Evolutionary conservation across 2,113 vertebrate species (phyloP), one percentile per base, ranked within the genome.

Genomic region (Brachypodius melanocephalos): DNA sequence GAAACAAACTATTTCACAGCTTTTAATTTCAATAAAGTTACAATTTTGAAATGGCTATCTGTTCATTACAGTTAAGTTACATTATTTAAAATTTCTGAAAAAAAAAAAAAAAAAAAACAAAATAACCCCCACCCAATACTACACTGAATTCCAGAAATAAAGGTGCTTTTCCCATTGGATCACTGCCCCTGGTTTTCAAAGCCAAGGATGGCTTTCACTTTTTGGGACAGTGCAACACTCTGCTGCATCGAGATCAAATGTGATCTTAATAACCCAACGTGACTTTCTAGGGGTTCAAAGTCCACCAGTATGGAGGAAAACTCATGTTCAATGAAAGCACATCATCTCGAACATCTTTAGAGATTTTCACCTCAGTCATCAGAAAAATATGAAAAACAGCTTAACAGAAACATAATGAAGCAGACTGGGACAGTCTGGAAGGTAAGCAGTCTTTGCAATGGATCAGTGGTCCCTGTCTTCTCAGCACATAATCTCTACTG

Each of bases 401-500:
- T 95, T 71, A 85, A 88, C 68, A 73, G 89, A 96, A 92, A 66
- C 57, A 29, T 84, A 93, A 89, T 82, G 69, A 90, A 25, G 89
- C 49, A 43, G 84, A 84, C 72, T 84, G 74, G 71, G 93, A 89
- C 20, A 61, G 22, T 68, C 28, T 77, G 59, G 42, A 93, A 87
- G 13, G 45, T 90, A 94, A 95, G 76, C 83, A 96, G 69, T 90
- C 57, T 96, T 85, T 91, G 66, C 21, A 76, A 81, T 29, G 91
- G 86, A 91, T 91, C 88, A 91, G 76, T 52, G 82, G 43, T 96
- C 72, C 61, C 42, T 92, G 84, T 76, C 88, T 93, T 94, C n/a
- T 75, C 88, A 93, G 75, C 81, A 73, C 76, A 93, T 95, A 92
- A 95, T 93, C 95, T 95, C 91, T 93, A 45, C 73, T 92, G 76